phyloP scores from a whole-genome alignment of 2,888 invertebrate genomes.

The Agrochola macilenta region DNA sequence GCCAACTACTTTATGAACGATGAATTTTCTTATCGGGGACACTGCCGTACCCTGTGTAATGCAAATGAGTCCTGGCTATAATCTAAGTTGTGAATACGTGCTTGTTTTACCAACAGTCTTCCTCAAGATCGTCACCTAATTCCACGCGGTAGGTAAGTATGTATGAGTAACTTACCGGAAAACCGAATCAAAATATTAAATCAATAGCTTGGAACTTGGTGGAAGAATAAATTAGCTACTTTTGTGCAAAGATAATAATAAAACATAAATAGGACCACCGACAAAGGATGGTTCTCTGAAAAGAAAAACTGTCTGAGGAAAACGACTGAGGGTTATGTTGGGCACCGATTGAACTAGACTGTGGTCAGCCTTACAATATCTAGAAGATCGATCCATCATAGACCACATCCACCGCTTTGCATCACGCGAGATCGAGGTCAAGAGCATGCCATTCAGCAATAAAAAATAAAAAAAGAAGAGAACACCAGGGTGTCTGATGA shows the following conservation, averaged over 20 bases:
- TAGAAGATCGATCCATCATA: not conserved
- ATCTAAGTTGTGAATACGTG: conserved; percentile 48
- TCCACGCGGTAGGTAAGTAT: not conserved
- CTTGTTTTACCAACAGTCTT: conserved; percentile 36
- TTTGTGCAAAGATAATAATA: not conserved
- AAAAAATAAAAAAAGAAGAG: too few relatives aligned
- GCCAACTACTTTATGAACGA: conserved; percentile 2
- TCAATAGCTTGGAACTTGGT: not conserved
- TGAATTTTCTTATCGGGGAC: conserved; percentile 22
- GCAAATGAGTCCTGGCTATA: conserved; percentile 44
- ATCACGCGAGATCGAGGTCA: too few relatives aligned
- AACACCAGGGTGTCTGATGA: not conserved
- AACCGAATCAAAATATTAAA: conserved; percentile 10
- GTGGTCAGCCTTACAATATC: not conserved
- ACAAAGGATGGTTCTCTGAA: not conserved
- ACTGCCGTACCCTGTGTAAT: conserved; percentile 26
- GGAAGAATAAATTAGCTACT: conserved; percentile 8
- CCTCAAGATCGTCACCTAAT: conserved; percentile 10
- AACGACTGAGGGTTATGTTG: not conserved
- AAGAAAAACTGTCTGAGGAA: not conserved
- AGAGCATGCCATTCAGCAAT: too few relatives aligned
- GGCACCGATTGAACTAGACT: not conserved
- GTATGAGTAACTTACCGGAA: conserved; percentile 15
- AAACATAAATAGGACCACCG: not conserved
- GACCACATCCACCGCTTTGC: too few relatives aligned